Evolutionary conservation across 2,888 invertebrate genomes (phyloP), one percentile per base, ranked within the genome.

Genomic region (Formica aserva): DNA sequence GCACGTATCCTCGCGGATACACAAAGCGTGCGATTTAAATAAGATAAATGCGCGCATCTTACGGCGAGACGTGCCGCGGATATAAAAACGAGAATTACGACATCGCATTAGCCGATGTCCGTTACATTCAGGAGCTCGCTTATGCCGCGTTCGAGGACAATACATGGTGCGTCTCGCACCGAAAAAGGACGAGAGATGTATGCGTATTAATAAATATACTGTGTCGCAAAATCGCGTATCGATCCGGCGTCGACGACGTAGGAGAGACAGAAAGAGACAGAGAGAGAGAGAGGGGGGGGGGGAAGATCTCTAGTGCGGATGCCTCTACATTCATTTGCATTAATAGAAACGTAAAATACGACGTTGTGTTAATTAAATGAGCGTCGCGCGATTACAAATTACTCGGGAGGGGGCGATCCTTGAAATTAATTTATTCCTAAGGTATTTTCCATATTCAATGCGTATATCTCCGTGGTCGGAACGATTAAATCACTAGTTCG

Each of bases 361-460:
- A 45, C 35, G 71, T 32, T 35, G 35, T 29, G 57, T 65, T 45
- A 57, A 83, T 71, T 69, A 41, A 63, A 80, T 38, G 55, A 62
- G n/a, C 48, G 41, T 63, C 67, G 35, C 60, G 41, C 52, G 41
- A 38, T 63, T 80, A 83, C 63, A 63, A 65, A 35, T 18, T 29
- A 63, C 52, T 62, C 77, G n/a, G 65, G 60, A 78, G 45, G 41
- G 60, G 60, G 60, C 41, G 72, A 60, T 48, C 78, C 78, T 80
- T 80, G 78, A 71, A 82, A 80, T 81, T 87, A 88, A 89, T 89
- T 71, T 88, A 88, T 88, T 87, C 88, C 48, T 78, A n/a, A 57
- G 63, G 18, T 84, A 65, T 87, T 89, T 84, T 86, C 86, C 84
- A 86, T 86, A 84, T 82, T 85, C 86, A 88, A 86, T 62, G 72